phyloP scores from a whole-genome alignment of 1,140 invertebrate species.

The Drosophila tsacasi region DNA sequence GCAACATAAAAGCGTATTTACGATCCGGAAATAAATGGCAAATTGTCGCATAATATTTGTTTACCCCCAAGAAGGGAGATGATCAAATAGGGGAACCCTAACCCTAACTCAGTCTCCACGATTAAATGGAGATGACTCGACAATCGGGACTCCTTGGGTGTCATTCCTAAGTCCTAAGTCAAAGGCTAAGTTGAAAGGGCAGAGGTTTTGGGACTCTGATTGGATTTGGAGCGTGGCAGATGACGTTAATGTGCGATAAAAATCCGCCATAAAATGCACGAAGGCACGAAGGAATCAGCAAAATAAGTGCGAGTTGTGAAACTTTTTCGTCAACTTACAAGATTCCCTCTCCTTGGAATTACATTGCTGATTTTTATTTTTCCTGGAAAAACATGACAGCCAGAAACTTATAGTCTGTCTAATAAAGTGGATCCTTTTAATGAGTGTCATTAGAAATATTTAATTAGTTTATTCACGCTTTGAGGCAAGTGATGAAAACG shows the following conservation, averaged over 20 bases:
- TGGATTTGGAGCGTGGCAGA: slow-evolving; percentile 19
- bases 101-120: neutral
- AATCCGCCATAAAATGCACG: slow-evolving; percentile 22
- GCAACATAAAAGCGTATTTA: slow-evolving; percentile 57
- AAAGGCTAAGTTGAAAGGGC: slow-evolving; percentile 6
- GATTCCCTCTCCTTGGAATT: neutral
- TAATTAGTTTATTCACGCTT: slow-evolving; percentile 1
- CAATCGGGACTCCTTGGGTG: slow-evolving; percentile 25
- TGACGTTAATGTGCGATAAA: slow-evolving; percentile 51
- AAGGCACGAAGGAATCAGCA: neutral
- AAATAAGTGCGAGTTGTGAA: slow-evolving; percentile 9
- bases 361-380: neutral
- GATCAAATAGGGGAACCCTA: slow-evolving; percentile 40
- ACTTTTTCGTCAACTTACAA: slow-evolving; percentile 34
- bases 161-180: slow-evolving; percentile 34
- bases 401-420: neutral
- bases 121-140: slow-evolving; percentile 35
- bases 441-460: neutral
- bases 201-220: neutral
- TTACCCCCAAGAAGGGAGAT: slow-evolving; percentile 20
- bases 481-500: neutral
- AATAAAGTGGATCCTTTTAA: slow-evolving; percentile 4
- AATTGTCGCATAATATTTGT: slow-evolving; percentile 59
- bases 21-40: slow-evolving; percentile 55
- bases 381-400: neutral